phyloP scores from a whole-genome alignment of 64 coral and sea anemone species.

The Porites australiensis region DNA sequence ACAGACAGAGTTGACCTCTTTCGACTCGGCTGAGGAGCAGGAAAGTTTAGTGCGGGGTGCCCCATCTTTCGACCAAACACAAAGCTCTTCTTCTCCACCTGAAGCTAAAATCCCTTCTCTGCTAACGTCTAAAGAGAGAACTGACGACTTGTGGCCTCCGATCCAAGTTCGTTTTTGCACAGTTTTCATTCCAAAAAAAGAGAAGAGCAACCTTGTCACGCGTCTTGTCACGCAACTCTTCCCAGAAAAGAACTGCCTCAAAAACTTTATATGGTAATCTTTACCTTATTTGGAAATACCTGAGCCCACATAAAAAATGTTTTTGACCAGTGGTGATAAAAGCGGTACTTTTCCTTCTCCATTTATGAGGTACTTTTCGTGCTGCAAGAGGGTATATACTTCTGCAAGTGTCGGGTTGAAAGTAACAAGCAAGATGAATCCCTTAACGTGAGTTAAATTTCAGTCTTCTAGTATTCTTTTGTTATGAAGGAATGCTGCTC shows the following conservation, averaged over 20 bases:
- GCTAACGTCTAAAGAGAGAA: slow-evolving; percentile 81
- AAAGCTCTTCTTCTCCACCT: slow-evolving; percentile 81
- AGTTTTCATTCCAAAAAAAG: background rate
- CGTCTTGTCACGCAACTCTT: background rate
- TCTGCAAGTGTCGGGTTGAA: too few species aligned
- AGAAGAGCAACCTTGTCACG: background rate
- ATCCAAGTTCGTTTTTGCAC: slow-evolving; percentile 77
- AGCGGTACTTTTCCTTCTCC: background rate
- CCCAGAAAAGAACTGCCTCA: background rate
- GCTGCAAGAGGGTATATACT: too few species aligned
- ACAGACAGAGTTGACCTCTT: slow-evolving; percentile 78
- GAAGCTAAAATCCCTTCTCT: slow-evolving; percentile 72
- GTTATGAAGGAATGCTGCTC: background rate
- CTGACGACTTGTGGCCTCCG: slow-evolving; percentile 75
- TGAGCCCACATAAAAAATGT: background rate
- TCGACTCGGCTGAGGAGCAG: background rate
- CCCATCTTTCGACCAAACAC: slow-evolving; percentile 85
- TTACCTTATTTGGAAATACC: background rate
- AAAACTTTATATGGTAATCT: slow-evolving; percentile 15
- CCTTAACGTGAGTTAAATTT: slow-evolving; percentile 92
- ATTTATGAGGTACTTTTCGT: background rate
- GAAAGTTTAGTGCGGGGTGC: slow-evolving; percentile 56
- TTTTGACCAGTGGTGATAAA: background rate
- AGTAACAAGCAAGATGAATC: slow-evolving; percentile 77
- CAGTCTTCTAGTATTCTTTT: background rate